Evolutionary conservation across 2,888 invertebrate species (phyloP).

Genomic region (Lumbricus terrestris): DNA sequence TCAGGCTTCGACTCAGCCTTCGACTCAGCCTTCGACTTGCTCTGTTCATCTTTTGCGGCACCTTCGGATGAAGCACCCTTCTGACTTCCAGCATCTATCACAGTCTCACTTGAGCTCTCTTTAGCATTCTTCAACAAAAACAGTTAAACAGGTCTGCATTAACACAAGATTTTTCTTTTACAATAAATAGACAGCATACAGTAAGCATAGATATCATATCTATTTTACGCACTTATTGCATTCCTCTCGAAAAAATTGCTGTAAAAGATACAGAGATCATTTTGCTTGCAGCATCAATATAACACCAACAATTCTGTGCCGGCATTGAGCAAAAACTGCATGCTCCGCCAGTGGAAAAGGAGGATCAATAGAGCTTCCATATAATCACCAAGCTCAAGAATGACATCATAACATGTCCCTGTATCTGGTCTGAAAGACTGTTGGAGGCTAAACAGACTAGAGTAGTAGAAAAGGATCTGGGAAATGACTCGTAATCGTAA

Average conservation of each 20-base stretch:
- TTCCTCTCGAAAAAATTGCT: no score
- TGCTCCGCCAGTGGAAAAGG: neutral
- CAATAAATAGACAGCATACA: neutral
- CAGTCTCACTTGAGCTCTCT: neutral
- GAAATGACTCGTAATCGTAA: neutral
- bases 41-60: neutral
- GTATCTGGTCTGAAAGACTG: neutral
- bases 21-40: slow-evolving; percentile 8
- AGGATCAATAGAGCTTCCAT: neutral
- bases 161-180: neutral
- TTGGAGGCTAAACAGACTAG: neutral
- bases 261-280: neutral
- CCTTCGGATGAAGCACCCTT: neutral
- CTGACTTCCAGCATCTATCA: neutral
- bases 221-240: no score
- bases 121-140: neutral
- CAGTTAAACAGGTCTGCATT: neutral
- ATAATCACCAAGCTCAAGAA: neutral
- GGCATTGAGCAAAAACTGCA: neutral
- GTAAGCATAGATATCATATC: neutral
- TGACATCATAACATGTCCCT: neutral
- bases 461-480: neutral
- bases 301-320: neutral
- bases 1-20: neutral
- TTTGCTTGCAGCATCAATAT: neutral